phyloP scores from a whole-genome alignment of 2,888 invertebrate genomes.

The Helobdella robusta region DNA sequence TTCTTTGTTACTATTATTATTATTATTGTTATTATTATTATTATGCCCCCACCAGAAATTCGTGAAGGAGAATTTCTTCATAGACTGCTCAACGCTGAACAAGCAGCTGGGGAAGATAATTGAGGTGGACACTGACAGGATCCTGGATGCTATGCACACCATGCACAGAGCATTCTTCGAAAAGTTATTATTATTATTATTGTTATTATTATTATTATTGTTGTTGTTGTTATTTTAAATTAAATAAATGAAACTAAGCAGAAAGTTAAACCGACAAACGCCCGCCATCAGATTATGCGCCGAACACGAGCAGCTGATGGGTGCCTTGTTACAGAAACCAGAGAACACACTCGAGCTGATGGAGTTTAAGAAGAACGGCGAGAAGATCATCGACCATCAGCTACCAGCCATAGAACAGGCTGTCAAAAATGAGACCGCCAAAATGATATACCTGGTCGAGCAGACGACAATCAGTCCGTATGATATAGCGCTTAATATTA shows the following conservation, averaged over 20 bases:
- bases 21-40: neutral
- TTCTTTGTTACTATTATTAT: neutral
- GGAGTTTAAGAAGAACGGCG: constrained; percentile 68
- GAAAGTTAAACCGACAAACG: too few species aligned
- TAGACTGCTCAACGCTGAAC: constrained; percentile 21
- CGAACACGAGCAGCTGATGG: constrained; percentile 71
- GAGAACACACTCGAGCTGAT: constrained; percentile 75
- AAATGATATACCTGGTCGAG: constrained; percentile 72
- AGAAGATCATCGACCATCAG: constrained; percentile 61
- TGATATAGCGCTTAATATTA: constrained; percentile 79
- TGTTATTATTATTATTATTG: too few species aligned
- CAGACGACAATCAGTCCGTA: constrained; percentile 68
- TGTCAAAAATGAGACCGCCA: constrained; percentile 53
- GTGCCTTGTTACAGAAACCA: constrained; percentile 68
- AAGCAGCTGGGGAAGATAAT: constrained; percentile 6
- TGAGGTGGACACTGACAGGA: constrained; percentile 14
- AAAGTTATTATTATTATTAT: constrained; percentile 4
- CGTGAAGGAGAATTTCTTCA: constrained; percentile 15
- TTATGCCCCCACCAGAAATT: constrained; percentile 2
- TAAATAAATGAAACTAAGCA: too few species aligned
- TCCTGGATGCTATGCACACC: constrained; percentile 16
- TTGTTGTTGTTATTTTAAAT: too few species aligned
- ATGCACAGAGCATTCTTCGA: constrained; percentile 19
- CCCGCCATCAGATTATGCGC: constrained; percentile 55
- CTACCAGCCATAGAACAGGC: constrained; percentile 67